These are phyloP conservation scores for Diplogasteroides magnus DNA, from an alignment of 1,140 invertebrate genomes.

Conservation along the genomic window DNA sequence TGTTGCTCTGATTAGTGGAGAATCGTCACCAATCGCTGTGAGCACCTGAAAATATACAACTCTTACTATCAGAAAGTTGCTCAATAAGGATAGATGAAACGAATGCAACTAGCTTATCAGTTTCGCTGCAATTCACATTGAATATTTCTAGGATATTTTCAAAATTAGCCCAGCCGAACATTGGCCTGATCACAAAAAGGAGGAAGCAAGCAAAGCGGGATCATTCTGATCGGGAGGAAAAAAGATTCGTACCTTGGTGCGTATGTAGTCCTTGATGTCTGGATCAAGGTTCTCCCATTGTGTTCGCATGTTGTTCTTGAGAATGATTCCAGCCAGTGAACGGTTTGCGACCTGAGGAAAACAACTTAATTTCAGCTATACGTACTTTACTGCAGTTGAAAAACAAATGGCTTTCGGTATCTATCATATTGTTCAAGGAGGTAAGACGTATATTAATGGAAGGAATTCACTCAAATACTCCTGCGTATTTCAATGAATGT, in stretches of 20 bases:
- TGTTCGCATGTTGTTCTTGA: conserved; percentile 96
- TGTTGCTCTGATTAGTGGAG: conserved; percentile 86
- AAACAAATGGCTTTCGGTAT: conserved; percentile 12
- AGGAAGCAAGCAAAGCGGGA: no score
- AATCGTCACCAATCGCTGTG: conserved; percentile 84
- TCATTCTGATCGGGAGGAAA: no score
- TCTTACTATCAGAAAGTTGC: not conserved
- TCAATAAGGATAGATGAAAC: no score
- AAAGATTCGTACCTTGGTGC: conserved; percentile 65
- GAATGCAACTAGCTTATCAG: no score
- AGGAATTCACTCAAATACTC: not conserved
- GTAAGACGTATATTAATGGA: not conserved
- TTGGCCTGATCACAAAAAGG: no score
- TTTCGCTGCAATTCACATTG: no score
- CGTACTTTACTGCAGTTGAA: not conserved
- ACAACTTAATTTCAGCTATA: conserved; percentile 11
- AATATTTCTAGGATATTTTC: no score
- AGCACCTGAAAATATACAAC: conserved; percentile 63
- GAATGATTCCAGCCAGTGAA: conserved; percentile 89
- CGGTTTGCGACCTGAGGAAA: conserved; percentile 83
- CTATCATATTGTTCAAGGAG: not conserved
- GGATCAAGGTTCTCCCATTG: conserved; percentile 83
- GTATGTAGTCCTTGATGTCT: conserved; percentile 70
- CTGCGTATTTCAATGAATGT: not conserved
- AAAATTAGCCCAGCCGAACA: no score